Evolutionary conservation across 1,140 invertebrate genomes (phyloP).

Genomic region (Zaprionus tsacasi): DNA sequence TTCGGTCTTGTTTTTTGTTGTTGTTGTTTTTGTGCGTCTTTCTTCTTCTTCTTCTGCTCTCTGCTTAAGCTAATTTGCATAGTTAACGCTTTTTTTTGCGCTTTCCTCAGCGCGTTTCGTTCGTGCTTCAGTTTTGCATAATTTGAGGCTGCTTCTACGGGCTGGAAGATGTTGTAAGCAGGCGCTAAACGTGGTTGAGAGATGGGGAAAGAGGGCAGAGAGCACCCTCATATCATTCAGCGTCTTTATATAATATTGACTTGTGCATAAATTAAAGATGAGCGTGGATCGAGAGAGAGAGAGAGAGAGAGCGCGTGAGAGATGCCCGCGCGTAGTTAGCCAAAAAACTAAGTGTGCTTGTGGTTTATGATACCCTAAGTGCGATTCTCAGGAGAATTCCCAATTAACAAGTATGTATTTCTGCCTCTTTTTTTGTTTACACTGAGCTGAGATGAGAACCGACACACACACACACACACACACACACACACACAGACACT

Average conservation of each 20-base stretch:
- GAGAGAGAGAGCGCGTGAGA: not conserved
- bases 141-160: conserved; percentile 62
- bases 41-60: not conserved
- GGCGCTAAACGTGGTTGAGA: not conserved
- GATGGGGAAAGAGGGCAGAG: not conserved
- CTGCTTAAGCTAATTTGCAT: conserved; percentile 48
- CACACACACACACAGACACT: not conserved
- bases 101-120: conserved; percentile 68
- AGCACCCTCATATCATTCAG: not conserved
- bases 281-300: conserved; percentile 14
- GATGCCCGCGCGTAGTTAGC: not conserved
- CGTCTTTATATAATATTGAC: conserved; percentile 39
- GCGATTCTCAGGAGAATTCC: conserved; percentile 7
- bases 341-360: not conserved
- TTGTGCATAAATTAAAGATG: conserved; percentile 29
- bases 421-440: not conserved
- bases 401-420: conserved; percentile 60
- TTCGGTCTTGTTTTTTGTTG: not conserved
- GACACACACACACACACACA: not conserved
- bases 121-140: conserved; percentile 62
- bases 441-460: conserved; percentile 20
- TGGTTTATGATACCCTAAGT: not conserved
- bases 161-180: conserved; percentile 41
- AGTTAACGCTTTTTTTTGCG: conserved; percentile 68
- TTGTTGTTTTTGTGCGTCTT: not conserved